phyloP scores from a whole-genome alignment of 1,140 invertebrate genomes.

The Bathynomus jamesi region DNA sequence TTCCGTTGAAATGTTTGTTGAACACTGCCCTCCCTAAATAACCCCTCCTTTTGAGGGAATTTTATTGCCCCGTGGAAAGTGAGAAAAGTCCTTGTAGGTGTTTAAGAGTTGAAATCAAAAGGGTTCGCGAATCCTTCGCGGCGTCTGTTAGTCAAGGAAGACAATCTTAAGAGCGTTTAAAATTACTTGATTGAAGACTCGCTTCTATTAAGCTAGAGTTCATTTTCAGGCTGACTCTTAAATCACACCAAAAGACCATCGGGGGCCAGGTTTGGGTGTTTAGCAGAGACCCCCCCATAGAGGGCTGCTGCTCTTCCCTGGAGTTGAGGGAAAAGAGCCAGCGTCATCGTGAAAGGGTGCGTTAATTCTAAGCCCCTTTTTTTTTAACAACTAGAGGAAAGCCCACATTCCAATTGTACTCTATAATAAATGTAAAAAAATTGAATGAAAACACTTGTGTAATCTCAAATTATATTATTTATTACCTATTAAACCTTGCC shows the following conservation, averaged over 20 bases:
- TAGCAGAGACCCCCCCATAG: not conserved
- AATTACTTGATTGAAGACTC: not conserved
- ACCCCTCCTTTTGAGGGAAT: too few relatives aligned
- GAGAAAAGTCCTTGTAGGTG: not conserved
- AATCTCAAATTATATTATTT: not conserved
- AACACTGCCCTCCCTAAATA: too few relatives aligned
- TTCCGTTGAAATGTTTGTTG: too few relatives aligned
- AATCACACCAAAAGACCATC: not conserved
- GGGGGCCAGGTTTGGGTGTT: not conserved
- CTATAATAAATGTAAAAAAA: not conserved
- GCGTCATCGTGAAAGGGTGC: not conserved
- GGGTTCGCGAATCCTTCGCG: not conserved
- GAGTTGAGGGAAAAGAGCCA: not conserved
- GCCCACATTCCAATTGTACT: not conserved
- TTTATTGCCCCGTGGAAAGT: not conserved
- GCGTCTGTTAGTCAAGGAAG: not conserved
- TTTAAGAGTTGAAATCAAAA: not conserved
- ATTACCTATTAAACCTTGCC: too few relatives aligned
- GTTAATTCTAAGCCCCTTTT: too few relatives aligned
- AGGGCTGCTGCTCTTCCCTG: not conserved
- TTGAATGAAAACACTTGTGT: not conserved
- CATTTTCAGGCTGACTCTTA: too few relatives aligned
- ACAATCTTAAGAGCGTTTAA: not conserved
- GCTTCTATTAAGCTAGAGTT: too few relatives aligned
- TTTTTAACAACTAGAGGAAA: not conserved